Evolutionary conservation across 1,140 invertebrate genomes (phyloP), one percentile per base, ranked within the genome.

Genomic region (Pseudomyrmex gracilis): DNA sequence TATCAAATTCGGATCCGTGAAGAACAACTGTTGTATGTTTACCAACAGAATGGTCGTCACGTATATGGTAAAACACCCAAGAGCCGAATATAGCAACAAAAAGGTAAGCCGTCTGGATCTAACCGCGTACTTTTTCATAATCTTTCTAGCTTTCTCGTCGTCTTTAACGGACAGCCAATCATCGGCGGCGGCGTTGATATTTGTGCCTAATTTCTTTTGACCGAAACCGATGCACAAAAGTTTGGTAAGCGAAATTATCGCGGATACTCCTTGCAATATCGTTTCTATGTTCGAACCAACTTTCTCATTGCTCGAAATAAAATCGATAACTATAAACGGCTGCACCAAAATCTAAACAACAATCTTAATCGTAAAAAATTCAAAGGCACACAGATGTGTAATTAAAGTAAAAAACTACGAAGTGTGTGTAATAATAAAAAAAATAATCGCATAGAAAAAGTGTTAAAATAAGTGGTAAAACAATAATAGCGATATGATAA

Each of bases 121-220:
- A 47, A 1, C 0, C 3, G 82, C 61, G 58, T 58, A n/a, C 34
- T 83, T 83, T 2, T 49, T 77, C 82, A 83, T 83, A 20, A 83
- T 76, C 15, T 47, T 67, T 8, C 20, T 20, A 63, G 43, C 17
- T 76, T 77, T 43, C n/a, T 51, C 4, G 45, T 76, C 45, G 9
- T 73, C 17, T 51, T 53, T 51, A 24, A 3, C 17, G 20, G 47
- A 63, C 20, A 76, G 15, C 82, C 82, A 83, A 77, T 83, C 82
- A 1, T 83, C 61, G 15, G 66, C 67, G 45, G 61, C 82, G 57
- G 58, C 58, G 2, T 83, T 67, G n/a, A 83, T 34, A 4, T 64
- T 83, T 1, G 13, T 49, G 4, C 7, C 0, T 34, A 83, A 0
- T 15, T 45, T 83, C 1, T 77, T 66, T 8, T 63, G 17, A 22